Evolutionary conservation across 2,888 invertebrate species (phyloP).

Genomic region (Unio pictorum): DNA sequence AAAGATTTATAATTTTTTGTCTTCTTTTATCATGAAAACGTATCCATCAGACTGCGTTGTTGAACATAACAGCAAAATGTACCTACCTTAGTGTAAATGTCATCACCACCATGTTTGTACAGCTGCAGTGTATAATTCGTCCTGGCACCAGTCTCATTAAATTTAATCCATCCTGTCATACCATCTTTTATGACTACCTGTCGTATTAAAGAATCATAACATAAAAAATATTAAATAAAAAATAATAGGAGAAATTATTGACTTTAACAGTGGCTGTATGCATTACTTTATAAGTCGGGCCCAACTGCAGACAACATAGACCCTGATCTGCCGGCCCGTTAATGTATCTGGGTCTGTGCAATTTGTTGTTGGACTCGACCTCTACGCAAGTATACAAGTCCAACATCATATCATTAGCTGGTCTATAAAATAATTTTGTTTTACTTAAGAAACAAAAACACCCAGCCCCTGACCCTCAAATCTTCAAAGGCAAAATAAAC

Average conservation of each 20-base stretch:
- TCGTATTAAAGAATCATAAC: not conserved
- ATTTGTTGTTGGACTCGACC: too few species aligned
- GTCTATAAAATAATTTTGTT: too few species aligned
- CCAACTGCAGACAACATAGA: not conserved
- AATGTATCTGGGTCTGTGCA: too few species aligned
- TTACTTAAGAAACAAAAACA: too few species aligned
- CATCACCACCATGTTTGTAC: slow-evolving; percentile 55
- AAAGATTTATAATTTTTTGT: too few species aligned
- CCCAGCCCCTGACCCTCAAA: too few species aligned
- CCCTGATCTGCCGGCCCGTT: not conserved
- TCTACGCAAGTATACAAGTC: too few species aligned
- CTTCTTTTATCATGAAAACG: too few species aligned
- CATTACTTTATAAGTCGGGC: too few species aligned
- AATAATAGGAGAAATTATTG: not conserved
- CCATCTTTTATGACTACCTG: slow-evolving; percentile 38
- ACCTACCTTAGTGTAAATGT: slow-evolving; percentile 50
- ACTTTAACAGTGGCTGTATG: not conserved
- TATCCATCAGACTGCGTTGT: too few species aligned
- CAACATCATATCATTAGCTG: too few species aligned
- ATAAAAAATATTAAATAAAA: not conserved
- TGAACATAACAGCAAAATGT: not conserved
- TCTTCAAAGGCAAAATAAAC: too few species aligned
- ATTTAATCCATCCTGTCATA: slow-evolving; percentile 48
- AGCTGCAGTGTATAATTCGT: slow-evolving; percentile 50
- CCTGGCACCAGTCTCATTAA: slow-evolving; percentile 51